Conservation (phyloP, 2,113 vertebrate genomes). For the Ciconia boyciana region DNA sequence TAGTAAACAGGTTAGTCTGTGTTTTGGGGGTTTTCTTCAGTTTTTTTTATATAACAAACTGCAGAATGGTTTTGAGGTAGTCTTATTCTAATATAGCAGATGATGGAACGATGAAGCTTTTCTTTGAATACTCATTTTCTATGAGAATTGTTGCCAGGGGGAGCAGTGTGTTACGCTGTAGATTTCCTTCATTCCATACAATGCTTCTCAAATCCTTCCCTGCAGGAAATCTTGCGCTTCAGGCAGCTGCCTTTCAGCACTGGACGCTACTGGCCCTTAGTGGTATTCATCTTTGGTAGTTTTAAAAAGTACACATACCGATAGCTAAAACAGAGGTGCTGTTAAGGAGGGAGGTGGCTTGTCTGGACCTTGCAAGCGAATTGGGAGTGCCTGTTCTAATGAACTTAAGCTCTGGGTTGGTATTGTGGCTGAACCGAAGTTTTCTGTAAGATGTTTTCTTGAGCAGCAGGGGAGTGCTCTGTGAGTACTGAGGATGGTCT, state of each 20-base stretch:
- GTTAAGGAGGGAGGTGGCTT: background rate
- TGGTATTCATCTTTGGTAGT: background rate
- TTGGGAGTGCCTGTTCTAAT: background rate
- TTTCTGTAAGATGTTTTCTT: background rate
- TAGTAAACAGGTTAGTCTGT: slow-evolving; percentile 65
- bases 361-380: background rate
- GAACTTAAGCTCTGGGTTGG: background rate
- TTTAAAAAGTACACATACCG: accelerated
- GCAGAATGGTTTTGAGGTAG: background rate
- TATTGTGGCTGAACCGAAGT: background rate
- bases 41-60: accelerated
- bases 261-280: background rate
- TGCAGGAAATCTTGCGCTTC: background rate
- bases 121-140: background rate
- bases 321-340: background rate
- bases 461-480: background rate
- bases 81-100: accelerated
- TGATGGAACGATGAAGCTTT: background rate
- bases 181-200: background rate
- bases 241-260: background rate
- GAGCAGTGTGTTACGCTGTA: background rate
- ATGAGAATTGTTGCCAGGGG: background rate
- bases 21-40: accelerated
- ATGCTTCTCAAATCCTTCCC: background rate
- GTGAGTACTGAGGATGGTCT: background rate